Evolutionary conservation across 2,113 vertebrate species (phyloP), one percentile per base, ranked within the genome.

Genomic region (Eretmochelys imbricata): DNA sequence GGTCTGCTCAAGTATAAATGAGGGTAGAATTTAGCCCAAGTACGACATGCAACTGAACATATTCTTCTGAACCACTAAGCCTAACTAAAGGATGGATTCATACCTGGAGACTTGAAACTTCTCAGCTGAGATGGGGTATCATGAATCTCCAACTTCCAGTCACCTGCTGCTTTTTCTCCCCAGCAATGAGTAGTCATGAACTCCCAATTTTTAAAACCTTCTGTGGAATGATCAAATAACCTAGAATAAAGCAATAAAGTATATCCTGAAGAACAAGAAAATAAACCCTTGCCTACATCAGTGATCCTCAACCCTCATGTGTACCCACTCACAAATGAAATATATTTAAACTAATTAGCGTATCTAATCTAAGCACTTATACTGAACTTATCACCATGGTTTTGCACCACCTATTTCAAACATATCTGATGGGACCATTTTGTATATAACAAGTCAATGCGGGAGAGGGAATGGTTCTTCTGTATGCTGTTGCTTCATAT

Each of bases 141-240:
- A 82, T 99, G 99, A 96, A 99, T 99, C 98, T 99, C 99, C 89
- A 99, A 98, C 94, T 99, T 98, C 99, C 99, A 99, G 96, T 99
- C 99, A 88, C 99, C 99, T 31, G 99, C 98, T 35, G 99, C 99
- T 98, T 99, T 99, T 98, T 99, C 99, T 91, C 99, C 99, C 99
- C 99, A 99, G 96, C 99, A 99, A 94, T 99, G 99, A 95, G 99
- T 99, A 90, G 99, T 99, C 99, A 99, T 99, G 94, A 99, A 99
- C 97, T 99, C 99, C 99, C 99, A 99, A 98, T 99, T 99, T 98
- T 99, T 99, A 98, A 99, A 99, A 82, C 99, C 99, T 98, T 99
- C 99, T 99, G 99, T 99, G 93, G 99, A 99, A 98, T 99, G 99
- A 98, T 99, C 99, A 98, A 99, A 99, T 91, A 99, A 97, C 98